These are phyloP conservation scores for Drosophila buzzatii DNA, from an alignment of 2,888 invertebrate species.

Conservation along the genomic window DNA sequence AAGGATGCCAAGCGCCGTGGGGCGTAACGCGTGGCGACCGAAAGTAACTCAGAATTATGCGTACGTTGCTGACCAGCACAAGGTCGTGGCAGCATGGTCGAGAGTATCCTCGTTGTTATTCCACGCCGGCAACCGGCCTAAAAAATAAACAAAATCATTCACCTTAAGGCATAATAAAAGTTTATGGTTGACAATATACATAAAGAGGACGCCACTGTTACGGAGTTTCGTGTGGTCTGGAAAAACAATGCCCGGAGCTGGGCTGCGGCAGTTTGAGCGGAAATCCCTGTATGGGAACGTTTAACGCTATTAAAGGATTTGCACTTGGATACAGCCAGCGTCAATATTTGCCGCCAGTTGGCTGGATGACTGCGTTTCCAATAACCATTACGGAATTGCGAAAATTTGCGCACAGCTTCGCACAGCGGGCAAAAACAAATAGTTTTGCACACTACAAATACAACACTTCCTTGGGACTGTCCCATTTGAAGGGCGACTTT, in stretches of 20 bases:
- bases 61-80: conserved; percentile 41
- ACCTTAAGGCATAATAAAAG: conserved; percentile 83
- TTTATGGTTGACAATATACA: conserved; percentile 76
- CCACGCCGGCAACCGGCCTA: conserved; percentile 44
- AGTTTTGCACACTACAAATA: conserved; percentile 74
- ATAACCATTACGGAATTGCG: conserved; percentile 73
- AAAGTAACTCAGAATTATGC: conserved; percentile 64
- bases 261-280: conserved; percentile 18
- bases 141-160: conserved; percentile 82
- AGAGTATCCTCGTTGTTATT: conserved; percentile 31
- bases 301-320: conserved; percentile 63
- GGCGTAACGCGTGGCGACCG: conserved; percentile 29
- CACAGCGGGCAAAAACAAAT: conserved; percentile 78
- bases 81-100: conserved; percentile 16
- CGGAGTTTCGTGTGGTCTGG: conserved; percentile 33
- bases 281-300: conserved; percentile 47
- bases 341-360: conserved; percentile 70
- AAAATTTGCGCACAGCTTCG: conserved; percentile 68
- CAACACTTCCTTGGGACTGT: conserved; percentile 62
- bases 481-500: conserved; percentile 27
- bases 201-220: conserved; percentile 41
- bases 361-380: conserved; percentile 63
- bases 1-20: conserved; percentile 53
- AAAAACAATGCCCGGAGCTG: conserved; percentile 28
- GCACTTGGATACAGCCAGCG: conserved; percentile 41